Evolutionary conservation across 2,888 invertebrate species (phyloP).

Genomic region (Trypoxylon attenuatum): DNA sequence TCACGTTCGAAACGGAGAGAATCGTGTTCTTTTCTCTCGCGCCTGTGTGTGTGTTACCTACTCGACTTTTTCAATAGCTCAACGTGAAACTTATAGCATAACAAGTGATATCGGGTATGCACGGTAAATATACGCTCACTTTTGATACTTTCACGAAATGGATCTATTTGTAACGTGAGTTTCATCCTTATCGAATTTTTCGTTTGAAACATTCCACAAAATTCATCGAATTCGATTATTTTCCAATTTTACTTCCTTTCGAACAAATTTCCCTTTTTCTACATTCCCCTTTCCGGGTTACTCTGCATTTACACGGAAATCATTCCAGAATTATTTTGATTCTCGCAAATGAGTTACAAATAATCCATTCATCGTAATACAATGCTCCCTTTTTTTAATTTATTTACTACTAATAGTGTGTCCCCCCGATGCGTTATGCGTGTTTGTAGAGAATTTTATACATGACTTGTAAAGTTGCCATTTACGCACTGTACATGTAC

Average conservation of each 20-base stretch:
- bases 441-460: conserved; percentile 49
- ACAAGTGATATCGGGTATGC: neutral
- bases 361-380: conserved; percentile 42
- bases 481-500: conserved; percentile 39
- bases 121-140: conserved; percentile 13
- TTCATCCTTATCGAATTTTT: conserved; percentile 8
- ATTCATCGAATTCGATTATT: too few relatives aligned
- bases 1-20: too few relatives aligned
- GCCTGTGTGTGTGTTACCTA: neutral
- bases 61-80: neutral
- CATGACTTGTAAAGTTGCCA: conserved; percentile 52
- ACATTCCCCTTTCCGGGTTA: neutral
- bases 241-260: too few relatives aligned
- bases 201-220: conserved; percentile 14
- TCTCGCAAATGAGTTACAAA: conserved; percentile 37
- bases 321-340: conserved; percentile 22
- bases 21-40: too few relatives aligned
- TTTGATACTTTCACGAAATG: conserved; percentile 41
- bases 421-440: conserved; percentile 18
- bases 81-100: neutral
- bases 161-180: conserved; percentile 48
- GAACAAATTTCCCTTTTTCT: neutral
- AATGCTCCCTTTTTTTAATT: conserved; percentile 18
- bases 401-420: conserved; percentile 8
- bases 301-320: neutral